Evolutionary conservation across 23 tunicate species (phyloP).

Genomic region (Aplidium turbinatum): DNA sequence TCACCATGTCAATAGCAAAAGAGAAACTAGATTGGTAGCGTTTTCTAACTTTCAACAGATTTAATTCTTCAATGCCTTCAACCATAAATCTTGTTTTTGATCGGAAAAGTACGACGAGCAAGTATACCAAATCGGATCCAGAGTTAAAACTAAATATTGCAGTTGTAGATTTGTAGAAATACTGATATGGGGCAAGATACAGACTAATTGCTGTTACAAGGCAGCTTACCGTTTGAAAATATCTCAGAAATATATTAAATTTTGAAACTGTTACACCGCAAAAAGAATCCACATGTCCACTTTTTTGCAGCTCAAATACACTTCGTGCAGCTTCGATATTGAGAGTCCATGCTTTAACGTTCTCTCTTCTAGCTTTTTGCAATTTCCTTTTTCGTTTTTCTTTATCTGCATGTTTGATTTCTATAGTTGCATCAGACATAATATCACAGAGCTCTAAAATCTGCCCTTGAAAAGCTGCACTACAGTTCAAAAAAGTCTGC

Average conservation of each 20-base stretch:
- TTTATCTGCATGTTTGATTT: too few species aligned
- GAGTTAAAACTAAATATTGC: conserved; percentile 29
- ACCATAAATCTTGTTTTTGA: conserved; percentile 72
- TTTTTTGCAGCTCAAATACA: conserved; percentile 49
- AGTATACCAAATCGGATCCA: conserved; percentile 63
- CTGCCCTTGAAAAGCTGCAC: too few species aligned
- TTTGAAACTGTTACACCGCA: conserved; percentile 63
- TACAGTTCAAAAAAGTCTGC: too few species aligned
- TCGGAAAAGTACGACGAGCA: conserved; percentile 59
- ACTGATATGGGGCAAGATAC: conserved; percentile 68
- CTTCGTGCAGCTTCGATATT: too few species aligned
- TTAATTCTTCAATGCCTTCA: conserved; percentile 83
- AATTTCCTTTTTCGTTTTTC: too few species aligned
- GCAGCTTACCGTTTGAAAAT: conserved; percentile 54
- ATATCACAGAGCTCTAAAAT: too few species aligned
- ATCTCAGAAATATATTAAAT: conserved; percentile 56
- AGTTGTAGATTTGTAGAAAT: conserved; percentile 47
- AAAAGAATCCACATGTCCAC: conserved; percentile 61
- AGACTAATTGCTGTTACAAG: conserved; percentile 45
- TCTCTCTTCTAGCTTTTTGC: too few species aligned
- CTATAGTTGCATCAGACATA: too few species aligned
- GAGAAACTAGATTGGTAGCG: conserved; percentile 72
- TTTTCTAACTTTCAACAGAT: conserved; percentile 54
- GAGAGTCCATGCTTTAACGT: too few species aligned
- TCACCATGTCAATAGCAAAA: conserved; percentile 66